Percentiles rank a stretch among this genome's conserved stretches.
These are phyloP conservation scores for Oryzias dopingdopingensis DNA, from an alignment of 2,797 vertebrate species.

Conservation along the genomic window DNA sequence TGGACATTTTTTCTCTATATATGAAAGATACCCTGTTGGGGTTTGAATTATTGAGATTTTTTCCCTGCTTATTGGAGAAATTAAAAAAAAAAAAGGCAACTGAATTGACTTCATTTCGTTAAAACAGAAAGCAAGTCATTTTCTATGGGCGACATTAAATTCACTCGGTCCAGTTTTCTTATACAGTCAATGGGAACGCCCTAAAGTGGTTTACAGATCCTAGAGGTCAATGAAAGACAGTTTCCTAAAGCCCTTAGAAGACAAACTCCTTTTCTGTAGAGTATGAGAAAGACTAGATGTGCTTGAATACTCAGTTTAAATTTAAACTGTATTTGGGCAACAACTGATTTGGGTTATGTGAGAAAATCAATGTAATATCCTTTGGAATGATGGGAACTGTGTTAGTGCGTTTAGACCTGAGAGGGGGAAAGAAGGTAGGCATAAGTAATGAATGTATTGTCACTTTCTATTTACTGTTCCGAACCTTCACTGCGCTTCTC, in stretches of 20 bases:
- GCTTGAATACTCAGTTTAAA: neutral
- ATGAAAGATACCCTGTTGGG: neutral
- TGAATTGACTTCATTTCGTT: too few species aligned
- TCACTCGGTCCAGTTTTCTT: too few species aligned
- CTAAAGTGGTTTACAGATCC: too few species aligned
- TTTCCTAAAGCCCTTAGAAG: too few species aligned
- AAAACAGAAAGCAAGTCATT: too few species aligned
- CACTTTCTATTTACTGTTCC: conserved; percentile 58
- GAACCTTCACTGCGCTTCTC: conserved; percentile 28
- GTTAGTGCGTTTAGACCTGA: conserved; percentile 16
- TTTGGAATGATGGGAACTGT: conserved; percentile 6
- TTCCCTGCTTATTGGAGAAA: neutral
- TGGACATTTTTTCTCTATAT: neutral
- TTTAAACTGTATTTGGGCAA: neutral
- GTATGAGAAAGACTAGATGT: too few species aligned
- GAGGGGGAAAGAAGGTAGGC: conserved; percentile 37
- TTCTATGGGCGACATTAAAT: too few species aligned
- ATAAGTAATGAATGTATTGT: conserved; percentile 67
- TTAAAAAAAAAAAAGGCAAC: too few species aligned
- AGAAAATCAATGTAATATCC: neutral
- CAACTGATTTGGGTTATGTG: neutral
- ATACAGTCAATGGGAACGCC: too few species aligned
- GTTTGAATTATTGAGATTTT: neutral
- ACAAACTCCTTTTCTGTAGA: too few species aligned
- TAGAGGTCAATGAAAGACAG: too few species aligned